Percentiles rank a stretch among this genome's conserved stretches.
Conservation (phyloP, 2,888 invertebrate genomes). For the Watsonalla binaria region DNA sequence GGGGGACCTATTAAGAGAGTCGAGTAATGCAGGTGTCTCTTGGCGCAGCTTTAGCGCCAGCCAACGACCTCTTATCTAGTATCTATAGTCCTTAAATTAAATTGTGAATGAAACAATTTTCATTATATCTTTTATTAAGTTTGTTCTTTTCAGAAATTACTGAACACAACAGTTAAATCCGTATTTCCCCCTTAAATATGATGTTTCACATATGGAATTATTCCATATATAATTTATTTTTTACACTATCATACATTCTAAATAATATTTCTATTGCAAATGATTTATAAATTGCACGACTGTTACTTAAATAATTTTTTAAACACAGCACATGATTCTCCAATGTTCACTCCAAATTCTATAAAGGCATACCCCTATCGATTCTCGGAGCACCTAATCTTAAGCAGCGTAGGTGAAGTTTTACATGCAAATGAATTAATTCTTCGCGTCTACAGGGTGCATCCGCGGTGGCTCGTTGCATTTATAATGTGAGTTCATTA, state of each 20-base stretch:
- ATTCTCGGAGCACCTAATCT: conserved; percentile 48
- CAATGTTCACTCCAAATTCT: conserved; percentile 8
- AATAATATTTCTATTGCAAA: too few relatives aligned
- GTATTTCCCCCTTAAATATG: too few relatives aligned
- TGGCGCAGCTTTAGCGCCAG: conserved; percentile 21
- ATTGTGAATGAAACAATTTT: conserved; percentile 6
- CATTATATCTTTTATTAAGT: too few relatives aligned
- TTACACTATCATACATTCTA: too few relatives aligned
- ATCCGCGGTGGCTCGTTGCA: conserved; percentile 72
- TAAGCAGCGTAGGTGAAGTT: conserved; percentile 62
- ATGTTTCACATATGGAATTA: too few relatives aligned
- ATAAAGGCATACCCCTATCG: conserved; percentile 16
- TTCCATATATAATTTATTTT: too few relatives aligned
- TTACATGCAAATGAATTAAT: conserved; percentile 78
- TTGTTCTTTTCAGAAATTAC: too few relatives aligned
- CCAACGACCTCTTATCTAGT: conserved; percentile 8
- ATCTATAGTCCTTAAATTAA: background rate
- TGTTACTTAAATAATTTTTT: background rate
- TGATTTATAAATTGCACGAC: background rate
- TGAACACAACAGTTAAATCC: too few relatives aligned
- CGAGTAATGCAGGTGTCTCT: conserved; percentile 45
- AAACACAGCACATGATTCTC: conserved; percentile 31
- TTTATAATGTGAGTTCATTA: conserved; percentile 78
- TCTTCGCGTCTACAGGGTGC: conserved; percentile 59
- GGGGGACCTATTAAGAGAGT: conserved; percentile 47